Evolutionary conservation across 2,888 invertebrate species (phyloP).

Genomic region (Griposia aprilina): DNA sequence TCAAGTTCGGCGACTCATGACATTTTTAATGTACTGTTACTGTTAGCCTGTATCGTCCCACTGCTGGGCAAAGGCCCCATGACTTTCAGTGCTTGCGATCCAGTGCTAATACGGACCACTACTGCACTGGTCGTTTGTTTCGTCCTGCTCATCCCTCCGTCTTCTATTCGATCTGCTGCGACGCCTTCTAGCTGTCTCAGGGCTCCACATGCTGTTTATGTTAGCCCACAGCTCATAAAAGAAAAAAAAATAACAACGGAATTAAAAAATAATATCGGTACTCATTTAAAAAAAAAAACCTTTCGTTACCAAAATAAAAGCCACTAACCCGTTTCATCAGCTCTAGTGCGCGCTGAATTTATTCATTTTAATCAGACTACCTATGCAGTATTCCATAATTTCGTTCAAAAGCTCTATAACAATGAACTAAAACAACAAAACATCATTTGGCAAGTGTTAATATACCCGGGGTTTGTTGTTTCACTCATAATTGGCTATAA

Average conservation of each 20-base stretch:
- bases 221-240: no score
- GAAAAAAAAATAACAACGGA: no score
- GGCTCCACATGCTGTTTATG: no score
- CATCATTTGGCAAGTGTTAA: constrained; percentile 69
- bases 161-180: not conserved
- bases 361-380: constrained; percentile 43
- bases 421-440: constrained; percentile 65
- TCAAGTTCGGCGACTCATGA: not conserved
- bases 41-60: no score
- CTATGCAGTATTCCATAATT: constrained; percentile 41
- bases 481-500: constrained; percentile 82
- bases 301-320: constrained; percentile 8
- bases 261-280: not conserved
- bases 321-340: not conserved
- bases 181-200: no score
- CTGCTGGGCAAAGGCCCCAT: not conserved
- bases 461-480: constrained; percentile 73
- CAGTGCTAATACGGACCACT: no score
- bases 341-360: constrained; percentile 25
- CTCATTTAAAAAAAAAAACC: not conserved
- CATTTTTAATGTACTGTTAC: not conserved
- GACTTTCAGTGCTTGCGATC: not conserved
- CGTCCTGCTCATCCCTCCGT: no score
- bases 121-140: not conserved
- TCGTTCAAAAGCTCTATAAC: constrained; percentile 46